Base-by-base conservation (phyloP, 2,113 vertebrate species). In the Entelurus aequoreus region DNA sequence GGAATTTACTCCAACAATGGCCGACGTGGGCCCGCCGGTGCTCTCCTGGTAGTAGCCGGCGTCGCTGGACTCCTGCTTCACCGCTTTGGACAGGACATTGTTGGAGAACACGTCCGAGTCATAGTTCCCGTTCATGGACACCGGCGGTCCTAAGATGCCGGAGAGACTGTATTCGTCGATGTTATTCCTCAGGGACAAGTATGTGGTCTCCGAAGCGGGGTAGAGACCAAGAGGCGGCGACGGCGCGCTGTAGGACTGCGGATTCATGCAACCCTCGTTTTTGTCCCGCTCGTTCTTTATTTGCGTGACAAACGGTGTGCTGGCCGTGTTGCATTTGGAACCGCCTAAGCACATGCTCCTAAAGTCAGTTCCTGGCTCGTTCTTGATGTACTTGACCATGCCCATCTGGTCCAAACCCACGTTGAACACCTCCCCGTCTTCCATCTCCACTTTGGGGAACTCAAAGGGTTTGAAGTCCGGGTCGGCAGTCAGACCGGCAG, bases 1-100 rank as follows among this genome's bases (percentile, higher is more conserved):
- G 72, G 97, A 97, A 93, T 98, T 99, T 88, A 99, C 95, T 62
- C 97, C 97, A 78, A 98, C 94, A 66, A 99, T 97, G 84, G 96
- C 94, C 54, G 97, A 98, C 3, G 94, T 88, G 63, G 95, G 93
- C 84, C 94, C 87, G 73, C 79, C 83, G 83, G 89, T 92, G 87
- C 89, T 94, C 73, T 96, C 95, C 74, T 94, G 93, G 86, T 94
- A 97, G 88, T 96, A 98, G 90, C 92, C 92, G 88, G 92, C 92
- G 75, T 98, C 94, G 19, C 88, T 93, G 66, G 92, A 82, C 84
- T 99, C 97, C 86, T 98, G 96, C 85, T 99, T 99, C 91, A 99
- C 96, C 83, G 92, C 94, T 88, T 95, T 88, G 14, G 92, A 87
- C 46, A 94, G 82, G 82, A 91, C 86, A 75, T 88, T 91, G 82